Evolutionary conservation across 1,140 invertebrate genomes (phyloP), one percentile per base, ranked within the genome.

Genomic region (Drosophila bipectinata): DNA sequence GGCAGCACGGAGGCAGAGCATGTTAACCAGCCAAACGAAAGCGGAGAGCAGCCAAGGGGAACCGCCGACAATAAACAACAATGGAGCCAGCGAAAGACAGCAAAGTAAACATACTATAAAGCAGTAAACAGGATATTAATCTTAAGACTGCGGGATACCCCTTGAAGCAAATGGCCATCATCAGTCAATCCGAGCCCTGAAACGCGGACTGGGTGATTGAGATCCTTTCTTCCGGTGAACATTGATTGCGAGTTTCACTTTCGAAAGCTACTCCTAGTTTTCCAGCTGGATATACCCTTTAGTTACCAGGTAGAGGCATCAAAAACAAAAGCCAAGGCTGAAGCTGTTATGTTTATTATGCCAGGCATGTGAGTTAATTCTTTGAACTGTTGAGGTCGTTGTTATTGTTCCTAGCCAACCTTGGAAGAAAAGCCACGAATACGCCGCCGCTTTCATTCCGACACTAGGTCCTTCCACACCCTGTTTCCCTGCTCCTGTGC

Each of bases 301-400:
- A 15, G 24, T 30, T 37, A 30, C 59, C 41, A 47, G 34, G 28
- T 44, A 62, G 24, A 21, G n/a, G 57, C 58, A 49, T 48, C 56
- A 67, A 68, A 68, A 53, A 83, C 47, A 77, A 69, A 78, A 79
- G 48, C 53, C 47, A 59, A 66, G 48, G 60, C 60, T 24, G 49
- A 39, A 32, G 49, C 39, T 67, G 74, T 79, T 87, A 87, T 87
- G 78, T 88, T 87, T 88, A 88, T 87, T 76, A 88, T 87, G 82
- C 83, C 78, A 72, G 69, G 83, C 82, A 88, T 88, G 82, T 85
- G 82, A 87, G 82, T 78, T 87, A 82, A 85, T 85, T 87, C 78
- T 61, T 68, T 53, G 74, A 61, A 81, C 75, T 81, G 81, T 67
- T 87, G 54, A 67, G 69, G 60, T 63, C 54, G 45, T 15, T 45